Base-by-base conservation (phyloP, 2,113 vertebrate genomes). In the Paraplagusia blochii region DNA sequence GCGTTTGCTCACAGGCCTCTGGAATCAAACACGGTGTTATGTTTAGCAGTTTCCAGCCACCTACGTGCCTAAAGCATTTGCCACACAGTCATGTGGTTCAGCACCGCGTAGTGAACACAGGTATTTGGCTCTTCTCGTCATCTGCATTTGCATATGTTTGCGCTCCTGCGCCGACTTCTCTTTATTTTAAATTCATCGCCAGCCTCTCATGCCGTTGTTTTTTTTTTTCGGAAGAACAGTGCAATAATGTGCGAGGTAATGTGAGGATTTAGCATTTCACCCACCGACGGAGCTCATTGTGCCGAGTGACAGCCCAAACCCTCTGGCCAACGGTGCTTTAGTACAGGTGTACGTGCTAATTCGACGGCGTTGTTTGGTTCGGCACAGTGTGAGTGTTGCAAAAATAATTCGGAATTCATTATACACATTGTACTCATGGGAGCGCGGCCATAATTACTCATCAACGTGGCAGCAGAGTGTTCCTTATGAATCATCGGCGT, bases 401-500 rank as follows among this genome's bases (percentile, higher is more conserved):
- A 66, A 66, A 64, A 56, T 76, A 70, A 62, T 63, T 42, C 49
- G 34, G 19, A 60, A 65, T 67, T 53, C 10, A 65, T 75, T 65
- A 50, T 53, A 50, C 66, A 61, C 58, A 62, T 60, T 65, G 29
- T 47, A 38, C 35, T 67, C 45, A 66, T 55, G 53, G 69, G 71
- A 70, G 73, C 63, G 38, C 42, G 71, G 14, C 18, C 18, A 18
- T 56, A 66, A 60, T 75, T 76, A 72, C 58, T 81, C 71, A 77
- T 71, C 72, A 63, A 48, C 46, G 16, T n/a, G 35, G 50, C 67
- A 74, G 59, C 66, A 70, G 60, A 62, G 57, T 72, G 61, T 52
- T 59, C 52, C 57, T 18, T 19, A 72, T 85, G 79, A 80, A 66
- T 82, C 71, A 79, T 67, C 38, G 42, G 64, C 45, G 63, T 69